These are phyloP conservation scores for Listronotus oregonensis DNA, from an alignment of 1,140 invertebrate species.

Conservation along the genomic window DNA sequence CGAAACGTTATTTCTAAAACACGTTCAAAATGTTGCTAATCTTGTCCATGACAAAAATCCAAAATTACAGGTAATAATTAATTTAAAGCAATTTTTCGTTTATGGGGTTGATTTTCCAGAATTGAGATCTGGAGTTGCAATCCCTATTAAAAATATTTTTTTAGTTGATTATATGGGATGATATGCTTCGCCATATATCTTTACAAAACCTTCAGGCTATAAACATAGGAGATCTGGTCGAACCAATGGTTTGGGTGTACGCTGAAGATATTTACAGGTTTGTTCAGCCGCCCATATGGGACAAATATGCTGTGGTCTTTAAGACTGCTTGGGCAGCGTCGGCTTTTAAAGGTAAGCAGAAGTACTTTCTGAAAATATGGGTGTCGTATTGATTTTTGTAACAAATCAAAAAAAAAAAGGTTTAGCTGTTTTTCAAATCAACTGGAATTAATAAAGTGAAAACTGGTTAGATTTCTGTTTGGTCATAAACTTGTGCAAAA, in stretches of 20 bases:
- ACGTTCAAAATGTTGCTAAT: conserved; percentile 67
- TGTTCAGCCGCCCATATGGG: conserved; percentile 67
- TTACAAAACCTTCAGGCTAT: conserved; percentile 67
- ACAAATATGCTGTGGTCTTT: conserved; percentile 82
- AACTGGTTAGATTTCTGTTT: too few relatives aligned
- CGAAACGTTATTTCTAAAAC: conserved; percentile 72
- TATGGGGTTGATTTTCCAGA: too few relatives aligned
- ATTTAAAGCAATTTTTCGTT: too few relatives aligned
- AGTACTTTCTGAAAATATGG: too few relatives aligned
- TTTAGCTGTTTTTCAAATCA: too few relatives aligned
- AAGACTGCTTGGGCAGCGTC: conserved; percentile 89
- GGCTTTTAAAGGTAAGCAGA: conserved; percentile 72
- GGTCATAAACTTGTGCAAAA: too few relatives aligned
- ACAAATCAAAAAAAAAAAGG: too few relatives aligned
- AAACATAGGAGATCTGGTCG: conserved; percentile 75
- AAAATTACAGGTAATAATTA: conserved; percentile 53
- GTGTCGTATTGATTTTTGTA: too few relatives aligned
- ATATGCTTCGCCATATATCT: conserved; percentile 85
- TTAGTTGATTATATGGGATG: conserved; percentile 88
- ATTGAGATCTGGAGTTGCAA: too few relatives aligned
- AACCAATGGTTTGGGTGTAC: conserved; percentile 89
- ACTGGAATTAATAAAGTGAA: too few relatives aligned
- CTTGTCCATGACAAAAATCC: conserved; percentile 69
- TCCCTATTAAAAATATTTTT: too few relatives aligned
- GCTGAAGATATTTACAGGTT: conserved; percentile 62